phyloP scores from a whole-genome alignment of 2,113 vertebrate species.

The Neogobius melanostomus region DNA sequence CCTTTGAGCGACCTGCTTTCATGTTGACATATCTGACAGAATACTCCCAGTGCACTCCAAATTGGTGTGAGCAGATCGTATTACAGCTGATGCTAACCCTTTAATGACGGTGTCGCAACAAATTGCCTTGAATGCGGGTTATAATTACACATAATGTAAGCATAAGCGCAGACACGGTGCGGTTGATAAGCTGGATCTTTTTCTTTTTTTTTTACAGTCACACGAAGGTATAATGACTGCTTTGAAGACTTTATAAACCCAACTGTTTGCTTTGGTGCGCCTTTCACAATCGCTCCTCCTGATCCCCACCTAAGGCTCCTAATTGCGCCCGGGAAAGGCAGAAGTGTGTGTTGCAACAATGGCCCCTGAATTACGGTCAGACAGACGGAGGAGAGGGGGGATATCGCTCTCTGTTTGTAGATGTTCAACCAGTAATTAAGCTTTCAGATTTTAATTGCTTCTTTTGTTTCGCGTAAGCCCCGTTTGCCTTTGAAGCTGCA shows the following conservation, averaged over 20 bases:
- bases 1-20: background rate
- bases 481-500: conserved; percentile 67
- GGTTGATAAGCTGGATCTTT: background rate
- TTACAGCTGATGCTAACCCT: background rate
- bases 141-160: background rate
- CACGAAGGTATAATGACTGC: background rate
- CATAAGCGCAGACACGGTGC: background rate
- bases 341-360: conserved; percentile 55
- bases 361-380: conserved; percentile 49
- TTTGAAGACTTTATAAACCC: conserved; percentile 33
- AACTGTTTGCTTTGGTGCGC: conserved; percentile 44
- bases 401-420: conserved; percentile 48
- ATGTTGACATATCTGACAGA: background rate
- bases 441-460: conserved; percentile 72
- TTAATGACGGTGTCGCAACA: background rate
- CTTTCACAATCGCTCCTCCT: conserved; percentile 22
- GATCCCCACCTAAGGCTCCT: conserved; percentile 47
- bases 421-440: conserved; percentile 69
- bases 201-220: background rate
- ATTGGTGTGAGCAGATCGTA: background rate
- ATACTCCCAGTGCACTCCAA: background rate
- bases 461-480: conserved; percentile 69
- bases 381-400: conserved; percentile 20
- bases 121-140: conserved; percentile 1
- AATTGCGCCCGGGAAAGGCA: conserved; percentile 56